Percentiles rank a stretch among this genome's conserved stretches.
These are phyloP conservation scores for Proales similis DNA, from an alignment of 1,140 invertebrate genomes.

Conservation along the genomic window DNA sequence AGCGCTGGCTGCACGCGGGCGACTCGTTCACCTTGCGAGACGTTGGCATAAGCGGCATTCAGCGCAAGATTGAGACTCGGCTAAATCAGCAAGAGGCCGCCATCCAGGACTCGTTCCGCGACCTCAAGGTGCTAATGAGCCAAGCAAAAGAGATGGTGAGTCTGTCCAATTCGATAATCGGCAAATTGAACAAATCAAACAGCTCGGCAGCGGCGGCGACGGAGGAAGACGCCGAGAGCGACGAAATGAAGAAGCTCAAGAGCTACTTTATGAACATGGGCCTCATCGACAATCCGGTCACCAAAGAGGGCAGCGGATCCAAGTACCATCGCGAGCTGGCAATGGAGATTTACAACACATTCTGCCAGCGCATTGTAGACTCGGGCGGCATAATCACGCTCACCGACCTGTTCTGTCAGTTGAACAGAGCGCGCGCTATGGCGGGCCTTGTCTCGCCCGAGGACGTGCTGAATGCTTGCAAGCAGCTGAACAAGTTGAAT, in stretches of 20 bases:
- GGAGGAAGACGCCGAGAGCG: constrained; percentile 19
- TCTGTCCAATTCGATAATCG: constrained; percentile 7
- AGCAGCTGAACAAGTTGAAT: constrained; percentile 24
- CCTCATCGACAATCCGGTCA: constrained; percentile 35
- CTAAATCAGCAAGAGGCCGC: constrained; percentile 25
- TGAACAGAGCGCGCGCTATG: constrained; percentile 66
- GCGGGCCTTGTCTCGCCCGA: constrained; percentile 40
- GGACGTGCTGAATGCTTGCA: constrained; percentile 25
- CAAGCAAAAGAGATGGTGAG: constrained; percentile 36
- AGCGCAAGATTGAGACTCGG: constrained; percentile 16
- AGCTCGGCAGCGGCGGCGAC: background rate
- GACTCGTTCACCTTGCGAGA: background rate
- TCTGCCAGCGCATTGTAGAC: constrained; percentile 56
- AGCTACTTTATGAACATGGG: constrained; percentile 34
- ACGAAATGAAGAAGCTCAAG: constrained; percentile 32
- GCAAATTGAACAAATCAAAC: constrained; percentile 28
- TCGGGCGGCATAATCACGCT: constrained; percentile 90
- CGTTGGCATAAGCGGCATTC: constrained; percentile 24
- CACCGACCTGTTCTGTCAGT: constrained; percentile 88
- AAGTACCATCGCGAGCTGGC: constrained; percentile 23
- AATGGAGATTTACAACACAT: constrained; percentile 4
- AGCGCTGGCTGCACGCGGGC: background rate
- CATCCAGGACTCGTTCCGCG: constrained; percentile 29
- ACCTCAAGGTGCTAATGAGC: constrained; percentile 13
- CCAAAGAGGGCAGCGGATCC: constrained; percentile 20